These are phyloP conservation scores for Grammomys dolichurus DNA, from an alignment of 2,113 vertebrate genomes.

Conservation along the genomic window DNA sequence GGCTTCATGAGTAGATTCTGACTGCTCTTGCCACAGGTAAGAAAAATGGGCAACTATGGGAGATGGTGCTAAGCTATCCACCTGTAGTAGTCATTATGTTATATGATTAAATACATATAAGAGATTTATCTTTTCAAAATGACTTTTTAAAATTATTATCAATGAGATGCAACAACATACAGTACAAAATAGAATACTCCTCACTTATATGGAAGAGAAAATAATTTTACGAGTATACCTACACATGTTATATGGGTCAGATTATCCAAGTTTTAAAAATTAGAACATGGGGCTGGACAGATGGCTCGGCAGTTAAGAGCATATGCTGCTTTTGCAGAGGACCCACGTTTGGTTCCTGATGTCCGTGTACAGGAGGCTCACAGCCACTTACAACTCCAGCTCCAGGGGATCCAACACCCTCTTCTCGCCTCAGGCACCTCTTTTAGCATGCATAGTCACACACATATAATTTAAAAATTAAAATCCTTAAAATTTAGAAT, in stretches of 20 bases:
- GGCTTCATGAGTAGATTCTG: neutral
- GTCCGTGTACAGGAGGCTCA: neutral
- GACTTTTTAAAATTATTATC: neutral
- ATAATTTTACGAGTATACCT: neutral
- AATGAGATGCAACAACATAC: neutral
- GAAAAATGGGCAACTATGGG: neutral
- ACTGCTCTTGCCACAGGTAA: neutral
- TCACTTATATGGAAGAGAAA: neutral
- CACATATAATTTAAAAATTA: neutral
- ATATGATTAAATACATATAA: neutral
- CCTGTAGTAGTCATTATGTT: too few species aligned
- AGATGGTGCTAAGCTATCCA: neutral
- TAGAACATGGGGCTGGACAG: neutral
- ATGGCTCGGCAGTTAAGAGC: neutral
- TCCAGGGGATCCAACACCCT: neutral
- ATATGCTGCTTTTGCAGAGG: neutral
- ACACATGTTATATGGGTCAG: neutral
- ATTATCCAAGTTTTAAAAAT: neutral
- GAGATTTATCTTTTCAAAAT: neutral
- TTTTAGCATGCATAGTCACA: neutral
- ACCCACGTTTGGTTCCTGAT: neutral
- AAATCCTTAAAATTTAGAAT: neutral
- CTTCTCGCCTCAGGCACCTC: neutral
- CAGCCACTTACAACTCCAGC: neutral
- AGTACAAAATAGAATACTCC: neutral